phyloP scores from a whole-genome alignment of 2,113 vertebrate genomes.

The Myiozetetes cayanensis region DNA sequence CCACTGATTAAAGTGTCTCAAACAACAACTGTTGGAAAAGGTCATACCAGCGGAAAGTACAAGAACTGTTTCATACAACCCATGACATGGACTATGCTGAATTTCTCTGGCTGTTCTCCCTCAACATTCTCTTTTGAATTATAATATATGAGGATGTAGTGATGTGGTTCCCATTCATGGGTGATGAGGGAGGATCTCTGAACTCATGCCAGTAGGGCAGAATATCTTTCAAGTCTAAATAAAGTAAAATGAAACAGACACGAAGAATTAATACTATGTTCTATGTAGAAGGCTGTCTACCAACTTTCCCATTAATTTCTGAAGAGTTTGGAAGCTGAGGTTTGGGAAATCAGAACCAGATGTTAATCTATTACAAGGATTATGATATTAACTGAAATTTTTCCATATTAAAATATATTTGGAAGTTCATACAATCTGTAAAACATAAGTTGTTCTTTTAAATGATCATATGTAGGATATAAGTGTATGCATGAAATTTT shows the following conservation, averaged over 20 bases:
- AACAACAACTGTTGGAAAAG: neutral
- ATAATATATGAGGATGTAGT: neutral
- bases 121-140: neutral
- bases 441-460: neutral
- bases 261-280: neutral
- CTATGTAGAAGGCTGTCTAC: neutral
- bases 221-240: slow-evolving; percentile 1
- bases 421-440: neutral
- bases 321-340: neutral
- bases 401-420: neutral
- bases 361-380: neutral
- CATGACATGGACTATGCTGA: neutral
- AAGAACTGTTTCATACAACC: neutral
- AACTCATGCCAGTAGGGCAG: neutral
- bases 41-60: neutral
- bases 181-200: neutral
- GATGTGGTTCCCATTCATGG: neutral
- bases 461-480: neutral
- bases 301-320: neutral
- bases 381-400: neutral
- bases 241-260: slow-evolving; percentile 2
- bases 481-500: neutral
- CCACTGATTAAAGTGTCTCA: neutral
- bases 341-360: neutral
- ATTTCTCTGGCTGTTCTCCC: neutral